Evolutionary conservation across 2,113 vertebrate genomes (phyloP).

Genomic region (Dascyllus trimaculatus): DNA sequence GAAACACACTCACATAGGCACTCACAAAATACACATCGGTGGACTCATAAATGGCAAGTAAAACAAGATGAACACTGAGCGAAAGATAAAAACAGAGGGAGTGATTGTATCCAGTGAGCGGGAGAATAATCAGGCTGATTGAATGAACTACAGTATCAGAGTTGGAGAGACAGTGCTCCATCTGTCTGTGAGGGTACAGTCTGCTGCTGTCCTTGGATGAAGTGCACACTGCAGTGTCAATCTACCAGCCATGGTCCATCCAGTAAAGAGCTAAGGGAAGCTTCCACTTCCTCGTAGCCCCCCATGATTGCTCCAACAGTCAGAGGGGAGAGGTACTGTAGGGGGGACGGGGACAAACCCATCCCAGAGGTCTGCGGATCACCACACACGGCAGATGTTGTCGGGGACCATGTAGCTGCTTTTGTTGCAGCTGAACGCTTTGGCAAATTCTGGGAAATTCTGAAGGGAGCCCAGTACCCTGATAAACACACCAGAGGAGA

Average conservation of each 20-base stretch:
- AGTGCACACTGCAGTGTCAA: constrained; percentile 67
- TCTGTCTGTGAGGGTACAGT: constrained; percentile 55
- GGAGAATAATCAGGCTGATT: constrained; percentile 57
- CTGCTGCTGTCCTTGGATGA: constrained; percentile 59
- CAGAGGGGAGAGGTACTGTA: constrained; percentile 52
- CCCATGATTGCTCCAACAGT: constrained; percentile 61
- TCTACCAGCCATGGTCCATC: constrained; percentile 69
- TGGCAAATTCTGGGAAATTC: constrained; percentile 94
- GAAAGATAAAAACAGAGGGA: constrained; percentile 24
- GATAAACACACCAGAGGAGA: constrained; percentile 40
- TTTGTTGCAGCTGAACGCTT: constrained; percentile 90
- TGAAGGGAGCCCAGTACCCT: constrained; percentile 95
- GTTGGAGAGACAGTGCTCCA: constrained; percentile 51
- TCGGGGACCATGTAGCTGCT: constrained; percentile 89
- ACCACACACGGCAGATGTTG: constrained; percentile 93
- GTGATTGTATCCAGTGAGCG: constrained; percentile 66
- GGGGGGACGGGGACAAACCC: constrained; percentile 5
- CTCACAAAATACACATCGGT: constrained; percentile 27
- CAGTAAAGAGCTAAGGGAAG: constrained; percentile 54
- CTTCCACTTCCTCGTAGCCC: constrained; percentile 49
- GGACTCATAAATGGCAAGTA: constrained; percentile 30
- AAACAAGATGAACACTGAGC: constrained; percentile 31
- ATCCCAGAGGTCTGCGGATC: constrained; percentile 69
- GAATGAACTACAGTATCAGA: constrained; percentile 70
- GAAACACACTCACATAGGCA: constrained; percentile 35